Base-by-base conservation (phyloP, 2,888 invertebrate species). In the Phyllotreta cruciferae region DNA sequence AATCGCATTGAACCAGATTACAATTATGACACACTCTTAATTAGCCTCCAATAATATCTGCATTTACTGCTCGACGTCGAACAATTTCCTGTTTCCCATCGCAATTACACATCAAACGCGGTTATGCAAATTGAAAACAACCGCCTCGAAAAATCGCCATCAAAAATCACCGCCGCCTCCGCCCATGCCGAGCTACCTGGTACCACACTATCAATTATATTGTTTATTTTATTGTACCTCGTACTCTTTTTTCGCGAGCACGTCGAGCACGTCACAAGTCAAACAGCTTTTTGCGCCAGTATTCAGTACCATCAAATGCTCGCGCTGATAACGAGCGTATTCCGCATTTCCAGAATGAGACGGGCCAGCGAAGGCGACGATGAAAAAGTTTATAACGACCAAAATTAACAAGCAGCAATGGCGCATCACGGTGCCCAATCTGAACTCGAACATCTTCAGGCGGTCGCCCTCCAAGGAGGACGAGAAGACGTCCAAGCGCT, bases 381-480 rank as follows among this genome's bases (percentile, higher is more conserved):
- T 82, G 82, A 81, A 81, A 73, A 81, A 81, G 70, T 78, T 81
- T 68, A 80, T 81, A 69, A 80, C 77, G 66, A 77, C 77, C 49
- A 80, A 79, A 74, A 74, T 81, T 54, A 71, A 74, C n/a, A 79
- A 80, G 58, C 79, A 78, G 63, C 79, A 81, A 66, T 81, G 81
- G 81, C 73, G 81, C 14, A 74, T 80, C 8, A 79, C 79, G 4
- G 78, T 81, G 36, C 80, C 81, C 3, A 80, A 78, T 65, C 66
- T 80, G 10, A 78, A 74, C 61, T 70, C 74, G 8, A 64, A 68
- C 6, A 66, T 78, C n/a, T 77, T 78, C 54, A 64, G 70, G 55
- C 75, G 71, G 66, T 73, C 75, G 3, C 69, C 72, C 0, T 44
- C 71, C 4, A 73, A 66, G 52, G 72, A 72, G 8, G 70, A 73